A percentile compares a stretch with the other conserved stretches of the same genome.
Conservation (phyloP, 2,797 vertebrate genomes). For the Okamejei kenojei region DNA sequence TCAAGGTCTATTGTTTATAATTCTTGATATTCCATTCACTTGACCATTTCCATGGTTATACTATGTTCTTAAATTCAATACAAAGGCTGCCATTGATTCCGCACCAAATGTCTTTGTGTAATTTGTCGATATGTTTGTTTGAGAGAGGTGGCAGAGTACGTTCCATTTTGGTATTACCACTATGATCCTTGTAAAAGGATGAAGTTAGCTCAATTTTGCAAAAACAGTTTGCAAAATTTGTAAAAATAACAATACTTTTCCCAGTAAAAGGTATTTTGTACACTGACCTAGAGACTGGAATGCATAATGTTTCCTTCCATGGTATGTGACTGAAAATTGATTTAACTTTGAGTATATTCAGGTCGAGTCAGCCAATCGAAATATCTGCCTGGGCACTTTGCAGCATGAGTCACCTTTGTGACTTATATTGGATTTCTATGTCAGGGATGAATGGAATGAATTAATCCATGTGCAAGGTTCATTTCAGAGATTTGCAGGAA, state of each 20-base stretch:
- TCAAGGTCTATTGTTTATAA: background rate
- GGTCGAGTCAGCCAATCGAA: too few relatives aligned
- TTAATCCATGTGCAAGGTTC: too few relatives aligned
- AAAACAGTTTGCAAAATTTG: background rate
- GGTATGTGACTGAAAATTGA: too few relatives aligned
- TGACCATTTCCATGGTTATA: background rate
- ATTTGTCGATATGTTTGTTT: background rate
- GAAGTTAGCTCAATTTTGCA: background rate
- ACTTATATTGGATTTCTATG: too few relatives aligned
- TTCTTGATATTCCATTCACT: background rate
- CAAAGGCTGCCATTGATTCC: too few relatives aligned
- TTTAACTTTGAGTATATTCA: too few relatives aligned
- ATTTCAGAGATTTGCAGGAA: too few relatives aligned
- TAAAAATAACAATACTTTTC: background rate
- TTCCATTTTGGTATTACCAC: background rate
- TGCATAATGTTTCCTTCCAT: too few relatives aligned
- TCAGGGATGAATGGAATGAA: too few relatives aligned
- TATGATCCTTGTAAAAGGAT: background rate
- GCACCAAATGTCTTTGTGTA: background rate
- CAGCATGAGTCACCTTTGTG: too few relatives aligned
- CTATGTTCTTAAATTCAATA: background rate
- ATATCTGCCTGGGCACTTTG: too few relatives aligned
- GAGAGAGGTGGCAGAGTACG: background rate
- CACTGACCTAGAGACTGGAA: background rate
- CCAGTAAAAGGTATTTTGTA: background rate